phyloP scores from a whole-genome alignment of 2,797 vertebrate species.

The Coreius guichenoti region DNA sequence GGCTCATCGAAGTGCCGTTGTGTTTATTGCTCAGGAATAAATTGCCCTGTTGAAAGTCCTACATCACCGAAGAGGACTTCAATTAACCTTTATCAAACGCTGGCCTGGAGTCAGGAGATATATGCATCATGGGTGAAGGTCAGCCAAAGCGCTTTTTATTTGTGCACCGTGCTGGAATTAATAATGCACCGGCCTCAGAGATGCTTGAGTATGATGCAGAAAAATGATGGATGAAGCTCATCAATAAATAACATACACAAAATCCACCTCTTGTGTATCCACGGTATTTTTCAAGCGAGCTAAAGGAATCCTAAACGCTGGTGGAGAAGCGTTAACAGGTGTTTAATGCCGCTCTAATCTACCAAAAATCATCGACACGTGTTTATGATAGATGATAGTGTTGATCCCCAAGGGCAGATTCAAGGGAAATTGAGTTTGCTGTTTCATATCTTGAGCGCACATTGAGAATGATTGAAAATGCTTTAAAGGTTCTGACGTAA shows the following conservation, averaged over 20 bases:
- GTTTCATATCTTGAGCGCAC: not conserved
- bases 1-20: slow-evolving; percentile 51
- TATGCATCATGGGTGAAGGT: slow-evolving; percentile 56
- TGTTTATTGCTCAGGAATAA: slow-evolving; percentile 52
- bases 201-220: not conserved
- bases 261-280: not conserved
- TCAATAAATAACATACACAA: slow-evolving; percentile 13
- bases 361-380: not conserved
- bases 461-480: not conserved
- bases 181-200: slow-evolving; percentile 11
- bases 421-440: not conserved
- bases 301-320: not conserved
- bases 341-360: not conserved
- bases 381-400: not conserved
- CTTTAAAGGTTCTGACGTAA: not conserved
- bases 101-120: slow-evolving; percentile 45
- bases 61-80: slow-evolving; percentile 56
- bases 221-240: slow-evolving; percentile 26
- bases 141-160: slow-evolving; percentile 49
- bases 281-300: not conserved
- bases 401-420: slow-evolving; percentile 7
- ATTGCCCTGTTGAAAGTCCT: slow-evolving; percentile 49
- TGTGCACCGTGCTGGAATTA: slow-evolving; percentile 48
- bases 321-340: not conserved
- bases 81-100: slow-evolving; percentile 65